These are phyloP conservation scores for Fundulus diaphanus DNA, from an alignment of 2,797 vertebrate genomes.

Conservation along the genomic window DNA sequence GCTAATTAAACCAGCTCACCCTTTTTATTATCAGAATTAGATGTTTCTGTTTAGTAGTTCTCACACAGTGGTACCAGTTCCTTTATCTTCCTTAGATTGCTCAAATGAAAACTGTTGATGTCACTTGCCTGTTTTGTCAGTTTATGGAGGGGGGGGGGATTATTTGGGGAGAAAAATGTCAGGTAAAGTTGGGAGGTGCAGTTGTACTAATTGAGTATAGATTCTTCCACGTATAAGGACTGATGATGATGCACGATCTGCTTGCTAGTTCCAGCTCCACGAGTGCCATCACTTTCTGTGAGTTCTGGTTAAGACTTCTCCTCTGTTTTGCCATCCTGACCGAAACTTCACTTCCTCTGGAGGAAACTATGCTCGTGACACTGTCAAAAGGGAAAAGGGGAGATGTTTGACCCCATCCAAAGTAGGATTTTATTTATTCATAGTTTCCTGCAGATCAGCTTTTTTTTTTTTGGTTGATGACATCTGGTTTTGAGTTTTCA, in stretches of 20 bases:
- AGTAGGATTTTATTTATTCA: slow-evolving; percentile 25
- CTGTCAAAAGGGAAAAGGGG: slow-evolving; percentile 47
- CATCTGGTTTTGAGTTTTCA: slow-evolving; percentile 23
- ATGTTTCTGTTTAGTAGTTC: neutral
- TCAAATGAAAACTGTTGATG: neutral
- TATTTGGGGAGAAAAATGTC: neutral
- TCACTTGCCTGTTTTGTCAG: too few species aligned
- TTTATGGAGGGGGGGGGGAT: too few species aligned
- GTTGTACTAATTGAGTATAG: slow-evolving; percentile 8
- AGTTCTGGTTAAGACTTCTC: slow-evolving; percentile 36
- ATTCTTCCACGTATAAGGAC: slow-evolving; percentile 8
- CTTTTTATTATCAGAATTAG: slow-evolving; percentile 20
- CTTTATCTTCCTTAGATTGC: too few species aligned
- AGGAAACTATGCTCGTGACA: slow-evolving; percentile 42
- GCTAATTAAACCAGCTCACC: slow-evolving; percentile 35
- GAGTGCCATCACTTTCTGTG: slow-evolving; percentile 9
- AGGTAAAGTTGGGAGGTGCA: slow-evolving; percentile 1
- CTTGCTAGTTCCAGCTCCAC: slow-evolving; percentile 5
- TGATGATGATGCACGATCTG: slow-evolving; percentile 11
- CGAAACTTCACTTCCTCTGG: slow-evolving; percentile 46
- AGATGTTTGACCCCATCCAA: slow-evolving; percentile 5
- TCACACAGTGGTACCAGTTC: neutral
- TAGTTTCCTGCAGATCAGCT: slow-evolving; percentile 24
- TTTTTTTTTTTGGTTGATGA: neutral
- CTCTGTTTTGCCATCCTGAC: slow-evolving; percentile 46